These are phyloP conservation scores for Psophia crepitans DNA, from an alignment of 2,113 vertebrate species.

Conservation along the genomic window DNA sequence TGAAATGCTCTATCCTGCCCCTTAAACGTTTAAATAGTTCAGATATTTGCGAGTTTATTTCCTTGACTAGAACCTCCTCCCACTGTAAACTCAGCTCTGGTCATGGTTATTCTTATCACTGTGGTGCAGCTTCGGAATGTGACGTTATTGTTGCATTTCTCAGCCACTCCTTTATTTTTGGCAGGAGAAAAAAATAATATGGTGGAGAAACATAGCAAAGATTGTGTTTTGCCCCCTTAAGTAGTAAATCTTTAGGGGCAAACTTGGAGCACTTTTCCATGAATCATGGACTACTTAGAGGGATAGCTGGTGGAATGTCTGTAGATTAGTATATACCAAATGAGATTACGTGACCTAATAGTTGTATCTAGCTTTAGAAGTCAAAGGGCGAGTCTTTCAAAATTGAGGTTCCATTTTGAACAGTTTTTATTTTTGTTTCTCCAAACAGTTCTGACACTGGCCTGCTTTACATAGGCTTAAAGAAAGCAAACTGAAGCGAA, in stretches of 20 bases:
- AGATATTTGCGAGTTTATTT: neutral
- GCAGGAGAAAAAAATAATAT: neutral
- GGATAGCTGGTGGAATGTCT: neutral
- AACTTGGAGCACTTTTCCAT: neutral
- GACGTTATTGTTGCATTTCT: neutral
- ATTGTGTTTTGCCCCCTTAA: neutral
- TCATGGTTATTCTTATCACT: accelerated
- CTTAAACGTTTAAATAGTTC: neutral
- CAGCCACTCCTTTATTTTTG: neutral
- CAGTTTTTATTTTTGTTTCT: neutral
- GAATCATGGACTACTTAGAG: neutral
- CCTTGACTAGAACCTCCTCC: neutral
- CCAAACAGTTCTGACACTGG: neutral
- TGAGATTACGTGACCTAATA: neutral
- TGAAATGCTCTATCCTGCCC: neutral
- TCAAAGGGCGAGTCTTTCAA: neutral
- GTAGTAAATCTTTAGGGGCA: neutral
- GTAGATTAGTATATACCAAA: neutral
- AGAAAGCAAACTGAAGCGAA: neutral
- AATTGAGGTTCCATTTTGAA: neutral
- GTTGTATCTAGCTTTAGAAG: neutral
- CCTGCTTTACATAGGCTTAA: neutral
- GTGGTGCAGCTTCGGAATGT: neutral
- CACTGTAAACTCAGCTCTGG: neutral
- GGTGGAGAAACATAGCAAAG: neutral